Conservation (phyloP, 2,797 vertebrate genomes). For the Sebastes miniatus region DNA sequence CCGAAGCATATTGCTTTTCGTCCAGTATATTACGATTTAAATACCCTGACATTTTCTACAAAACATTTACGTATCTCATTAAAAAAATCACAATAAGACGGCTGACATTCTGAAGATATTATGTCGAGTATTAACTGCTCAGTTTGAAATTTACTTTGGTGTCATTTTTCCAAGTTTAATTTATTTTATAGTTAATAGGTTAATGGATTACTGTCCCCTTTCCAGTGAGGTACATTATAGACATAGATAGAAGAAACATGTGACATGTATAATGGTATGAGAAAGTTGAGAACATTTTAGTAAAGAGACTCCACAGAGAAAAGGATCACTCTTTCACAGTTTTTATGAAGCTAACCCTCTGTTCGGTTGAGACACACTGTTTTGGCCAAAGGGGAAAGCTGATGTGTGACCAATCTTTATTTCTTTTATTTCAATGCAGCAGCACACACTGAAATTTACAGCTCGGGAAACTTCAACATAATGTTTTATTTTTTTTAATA, state of each 20-base stretch:
- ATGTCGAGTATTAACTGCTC: not conserved
- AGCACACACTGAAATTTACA: not conserved
- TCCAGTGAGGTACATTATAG: not conserved
- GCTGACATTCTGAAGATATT: not conserved
- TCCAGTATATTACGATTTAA: not conserved
- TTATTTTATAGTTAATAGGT: not conserved
- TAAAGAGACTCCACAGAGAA: not conserved
- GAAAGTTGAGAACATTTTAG: slow-evolving; percentile 6
- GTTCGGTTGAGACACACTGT: slow-evolving; percentile 3
- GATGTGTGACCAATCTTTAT: slow-evolving; percentile 31
- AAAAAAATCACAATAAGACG: not conserved
- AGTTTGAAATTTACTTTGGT: not conserved
- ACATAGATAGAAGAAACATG: not conserved
- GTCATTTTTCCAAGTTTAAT: not conserved
- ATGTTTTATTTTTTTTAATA: not conserved
- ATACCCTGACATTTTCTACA: not conserved
- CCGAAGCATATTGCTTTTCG: not conserved
- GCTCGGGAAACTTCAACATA: not conserved
- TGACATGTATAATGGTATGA: not conserved
- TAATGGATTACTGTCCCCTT: not conserved
- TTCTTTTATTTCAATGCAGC: slow-evolving; percentile 12
- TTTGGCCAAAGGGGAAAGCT: slow-evolving; percentile 31
- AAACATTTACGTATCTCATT: not conserved
- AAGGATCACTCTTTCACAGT: not conserved
- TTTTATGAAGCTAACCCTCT: slow-evolving; percentile 4